phyloP scores from a whole-genome alignment of 1,140 invertebrate species.

The silkworm (Bombyx mori) region DNA sequence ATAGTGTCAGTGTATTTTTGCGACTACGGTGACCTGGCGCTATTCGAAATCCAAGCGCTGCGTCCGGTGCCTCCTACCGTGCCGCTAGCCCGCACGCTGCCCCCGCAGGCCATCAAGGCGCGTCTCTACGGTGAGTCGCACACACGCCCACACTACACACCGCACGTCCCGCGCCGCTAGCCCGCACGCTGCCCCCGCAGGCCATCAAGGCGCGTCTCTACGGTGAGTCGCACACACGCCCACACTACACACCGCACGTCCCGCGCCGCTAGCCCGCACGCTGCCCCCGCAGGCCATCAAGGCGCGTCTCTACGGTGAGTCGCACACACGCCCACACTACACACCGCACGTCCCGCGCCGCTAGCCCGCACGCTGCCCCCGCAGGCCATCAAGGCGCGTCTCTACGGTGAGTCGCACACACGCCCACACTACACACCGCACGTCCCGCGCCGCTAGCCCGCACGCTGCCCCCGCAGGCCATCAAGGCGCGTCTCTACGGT shows the following conservation, averaged over 20 bases:
- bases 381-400: slow-evolving; percentile 59
- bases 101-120: slow-evolving; percentile 63
- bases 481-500: slow-evolving; percentile 62
- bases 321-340: background rate
- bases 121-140: slow-evolving; percentile 41
- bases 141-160: background rate
- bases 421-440: too few relatives aligned
- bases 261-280: slow-evolving; percentile 35
- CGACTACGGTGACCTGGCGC: slow-evolving; percentile 60
- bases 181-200: slow-evolving; percentile 54
- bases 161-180: slow-evolving; percentile 20
- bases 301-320: slow-evolving; percentile 53
- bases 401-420: slow-evolving; percentile 35
- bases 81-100: slow-evolving; percentile 46
- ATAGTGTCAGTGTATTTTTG: slow-evolving; percentile 64
- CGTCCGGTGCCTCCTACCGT: slow-evolving; percentile 42
- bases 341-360: slow-evolving; percentile 5
- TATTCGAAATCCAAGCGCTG: slow-evolving; percentile 34
- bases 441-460: slow-evolving; percentile 31
- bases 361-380: slow-evolving; percentile 54
- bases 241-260: too few relatives aligned
- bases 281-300: slow-evolving; percentile 62
- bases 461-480: slow-evolving; percentile 57
- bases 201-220: slow-evolving; percentile 62
- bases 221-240: slow-evolving; percentile 22